Base-by-base conservation (phyloP, 2,888 invertebrate species). In the Melanostoma scalare region DNA sequence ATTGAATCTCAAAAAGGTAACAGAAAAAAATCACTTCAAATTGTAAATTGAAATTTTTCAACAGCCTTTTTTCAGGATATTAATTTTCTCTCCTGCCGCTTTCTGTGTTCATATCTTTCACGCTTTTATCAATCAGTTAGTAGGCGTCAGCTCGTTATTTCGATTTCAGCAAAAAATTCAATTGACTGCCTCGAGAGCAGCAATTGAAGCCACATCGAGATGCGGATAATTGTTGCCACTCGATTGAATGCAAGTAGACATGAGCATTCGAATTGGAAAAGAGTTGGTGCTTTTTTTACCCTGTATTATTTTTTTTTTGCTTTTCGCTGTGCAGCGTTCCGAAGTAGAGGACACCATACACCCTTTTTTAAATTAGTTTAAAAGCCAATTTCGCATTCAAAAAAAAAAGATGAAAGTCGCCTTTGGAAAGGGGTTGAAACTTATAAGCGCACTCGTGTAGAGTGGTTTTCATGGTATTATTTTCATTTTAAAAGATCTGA, bases 141-240 rank as follows among this genome's bases (percentile, higher is more conserved):
- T 56, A 53, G 38, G 44, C 61, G 40, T 50, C 44, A 10, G 31
- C 10, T 58, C 20, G 50, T 63, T 73, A 61, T 79, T 84, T 56
- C 84, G 55, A 67, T 84, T 84, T 84, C 84, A 84, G 79, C 84
- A 65, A 67, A 84, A 79, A 84, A 55, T 84, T 79, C 84, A 75
- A 71, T 71, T 84, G 67, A 79, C 74, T 84, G 79, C 74, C 48
- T 79, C 68, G 50, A 55, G 53, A n/a, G 8, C 52, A 67, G 60
- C 71, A 67, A 75, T 84, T 61, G 65, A 74, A 71, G 55, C 71
- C 60, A 56, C 53, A 84, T 68, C 56, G 78, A 73, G 68, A 78
- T 74, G 69, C 31, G 65, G 60, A 71, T 82, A 79, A 79, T 84
- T 74, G 79, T 79, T 84, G 79, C 69, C 84, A 50, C 65, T 84